Percentiles rank a stretch among this genome's conserved stretches.
Evolutionary conservation across 2,113 vertebrate genomes (phyloP).

Genomic region (Polyodon spathula): DNA sequence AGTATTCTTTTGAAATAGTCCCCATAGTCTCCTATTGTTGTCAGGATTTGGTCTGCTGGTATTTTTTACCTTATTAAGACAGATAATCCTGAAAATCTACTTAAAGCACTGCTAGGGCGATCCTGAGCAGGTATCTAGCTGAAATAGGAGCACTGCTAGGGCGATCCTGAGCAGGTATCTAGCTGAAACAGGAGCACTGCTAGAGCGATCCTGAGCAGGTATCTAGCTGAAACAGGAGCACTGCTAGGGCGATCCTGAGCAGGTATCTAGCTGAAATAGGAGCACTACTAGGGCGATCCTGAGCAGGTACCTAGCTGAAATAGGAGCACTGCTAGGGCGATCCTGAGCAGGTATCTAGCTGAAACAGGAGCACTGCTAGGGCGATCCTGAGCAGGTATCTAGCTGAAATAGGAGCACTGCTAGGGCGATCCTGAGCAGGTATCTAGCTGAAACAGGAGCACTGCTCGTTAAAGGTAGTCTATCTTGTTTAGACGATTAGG

Average conservation of each 20-base stretch:
- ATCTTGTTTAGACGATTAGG: conserved; percentile 9
- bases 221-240: background rate
- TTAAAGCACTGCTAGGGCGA: background rate
- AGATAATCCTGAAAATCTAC: background rate
- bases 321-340: background rate
- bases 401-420: too few relatives aligned
- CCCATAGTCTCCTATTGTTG: too few relatives aligned
- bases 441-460: background rate
- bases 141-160: background rate
- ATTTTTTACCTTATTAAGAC: background rate
- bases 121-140: background rate
- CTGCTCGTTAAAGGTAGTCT: background rate
- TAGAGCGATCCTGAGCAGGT: background rate
- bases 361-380: background rate
- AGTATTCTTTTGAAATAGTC: too few relatives aligned
- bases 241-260: background rate
- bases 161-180: background rate
- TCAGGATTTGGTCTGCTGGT: background rate
- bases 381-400: background rate
- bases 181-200: background rate
- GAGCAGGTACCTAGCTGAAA: background rate
- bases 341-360: background rate
- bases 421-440: too few relatives aligned
- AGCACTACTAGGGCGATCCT: background rate
- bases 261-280: background rate